Base-by-base conservation (phyloP, 2,888 invertebrate species). In the Limnephilus marmoratus region DNA sequence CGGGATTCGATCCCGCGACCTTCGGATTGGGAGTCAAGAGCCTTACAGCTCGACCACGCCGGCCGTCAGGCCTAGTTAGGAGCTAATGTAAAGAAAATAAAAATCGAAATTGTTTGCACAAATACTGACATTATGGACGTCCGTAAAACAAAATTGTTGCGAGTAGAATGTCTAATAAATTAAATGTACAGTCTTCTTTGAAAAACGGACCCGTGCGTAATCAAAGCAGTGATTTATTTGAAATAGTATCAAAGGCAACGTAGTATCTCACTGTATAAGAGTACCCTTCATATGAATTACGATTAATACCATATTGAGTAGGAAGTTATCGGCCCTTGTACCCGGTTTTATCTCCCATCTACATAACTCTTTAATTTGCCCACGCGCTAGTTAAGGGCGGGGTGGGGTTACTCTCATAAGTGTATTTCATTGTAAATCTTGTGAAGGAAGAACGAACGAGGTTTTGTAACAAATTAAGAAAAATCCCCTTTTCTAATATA, bases 361-460 rank as follows among this genome's bases (percentile, higher is more conserved):
- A 68, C 68, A 68, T 68, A 68, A 85, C n/a, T 87, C 87, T 87
- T 53, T 31, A 53, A 68, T 87, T 87, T 87, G 49, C 87, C 87
- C 87, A 87, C 87, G 87, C 87, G 31, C 53, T 37, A 85, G 85
- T 37, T 37, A 85, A 85, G 85, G 85, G 85, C 85, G 85, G 85
- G 85, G 24, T 24, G 85, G 85, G 24, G 9, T 31, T 7, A n/a
- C 24, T n/a, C 68, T 68, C 24, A 7, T 68, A 68, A 68, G 24
- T n/a, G 68, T 68, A 68, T 68, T 68, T 68, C 68, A n/a, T 68
- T 68, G 68, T 68, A 68, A 68, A 68, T 24, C 68, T n/a, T n/a
- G 68, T 68, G 68, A n/a, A 24, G 9, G 0, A 68, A 68, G 68
- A 68, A 68, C 24, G 24, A 24, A 24, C 0, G n/a, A 68, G 53